phyloP scores from a whole-genome alignment of 2,113 vertebrate genomes.

The Centropus bengalensis region DNA sequence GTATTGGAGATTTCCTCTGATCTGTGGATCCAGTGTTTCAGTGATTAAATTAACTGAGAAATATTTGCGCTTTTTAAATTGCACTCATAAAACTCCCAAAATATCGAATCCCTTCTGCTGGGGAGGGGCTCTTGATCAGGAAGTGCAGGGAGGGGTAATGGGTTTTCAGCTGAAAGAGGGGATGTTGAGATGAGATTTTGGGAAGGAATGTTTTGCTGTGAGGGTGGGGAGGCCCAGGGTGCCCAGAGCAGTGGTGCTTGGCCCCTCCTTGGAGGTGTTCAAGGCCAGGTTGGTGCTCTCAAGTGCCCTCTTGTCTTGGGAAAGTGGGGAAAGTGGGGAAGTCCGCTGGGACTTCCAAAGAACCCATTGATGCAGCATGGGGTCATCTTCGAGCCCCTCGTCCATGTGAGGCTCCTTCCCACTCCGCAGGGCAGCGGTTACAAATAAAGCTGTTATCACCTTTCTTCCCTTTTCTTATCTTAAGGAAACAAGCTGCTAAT shows the following conservation, averaged over 20 bases:
- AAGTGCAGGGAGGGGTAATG: too few species aligned
- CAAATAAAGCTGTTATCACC: too few species aligned
- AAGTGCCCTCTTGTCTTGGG: not conserved
- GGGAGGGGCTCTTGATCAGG: too few species aligned
- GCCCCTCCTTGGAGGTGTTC: too few species aligned
- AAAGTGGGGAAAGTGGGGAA: too few species aligned
- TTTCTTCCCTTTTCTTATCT: not conserved
- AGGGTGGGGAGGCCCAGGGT: too few species aligned
- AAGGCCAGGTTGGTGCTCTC: too few species aligned
- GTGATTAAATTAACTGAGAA: not conserved
- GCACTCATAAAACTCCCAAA: not conserved
- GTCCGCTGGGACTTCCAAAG: fast-evolving
- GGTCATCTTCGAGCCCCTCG: not conserved
- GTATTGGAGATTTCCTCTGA: not conserved
- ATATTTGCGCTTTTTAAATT: not conserved
- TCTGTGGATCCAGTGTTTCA: not conserved
- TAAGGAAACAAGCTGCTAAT: not conserved
- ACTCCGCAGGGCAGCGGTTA: not conserved
- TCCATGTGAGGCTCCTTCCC: fast-evolving
- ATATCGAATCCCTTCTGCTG: not conserved
- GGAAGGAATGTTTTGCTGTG: too few species aligned
- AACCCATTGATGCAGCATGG: fast-evolving
- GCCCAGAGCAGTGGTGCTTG: too few species aligned
- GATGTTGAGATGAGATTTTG: too few species aligned
- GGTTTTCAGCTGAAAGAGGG: too few species aligned